Percentiles rank a stretch among this genome's conserved stretches.
Conservation (phyloP, 2,113 vertebrate species). For the Columba janthina region DNA sequence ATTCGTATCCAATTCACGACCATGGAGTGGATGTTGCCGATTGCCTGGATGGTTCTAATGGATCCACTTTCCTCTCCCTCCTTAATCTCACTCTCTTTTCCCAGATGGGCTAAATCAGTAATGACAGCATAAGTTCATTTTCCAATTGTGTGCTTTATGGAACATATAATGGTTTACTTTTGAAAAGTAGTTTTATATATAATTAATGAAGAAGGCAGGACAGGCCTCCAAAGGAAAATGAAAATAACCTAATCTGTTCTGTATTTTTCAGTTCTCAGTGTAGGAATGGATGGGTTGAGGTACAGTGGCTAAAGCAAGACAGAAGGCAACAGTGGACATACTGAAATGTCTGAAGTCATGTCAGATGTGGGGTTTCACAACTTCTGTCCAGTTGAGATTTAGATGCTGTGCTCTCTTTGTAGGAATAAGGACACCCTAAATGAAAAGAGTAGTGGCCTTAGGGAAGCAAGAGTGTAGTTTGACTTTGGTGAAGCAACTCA, state of each 20-base stretch:
- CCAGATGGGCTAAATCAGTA: not conserved
- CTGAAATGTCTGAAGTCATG: not conserved
- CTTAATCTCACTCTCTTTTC: not conserved
- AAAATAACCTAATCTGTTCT: not conserved
- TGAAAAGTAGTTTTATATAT: not conserved
- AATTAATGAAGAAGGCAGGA: not conserved
- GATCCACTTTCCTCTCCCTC: not conserved
- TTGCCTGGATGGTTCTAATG: not conserved
- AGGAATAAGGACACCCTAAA: not conserved
- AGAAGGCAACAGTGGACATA: not conserved
- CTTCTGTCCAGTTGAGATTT: not conserved
- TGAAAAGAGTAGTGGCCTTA: not conserved
- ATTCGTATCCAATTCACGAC: not conserved
- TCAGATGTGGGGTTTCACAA: not conserved
- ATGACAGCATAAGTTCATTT: not conserved
- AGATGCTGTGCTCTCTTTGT: not conserved
- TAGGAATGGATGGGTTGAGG: not conserved
- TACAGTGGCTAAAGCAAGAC: not conserved
- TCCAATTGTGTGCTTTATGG: not conserved
- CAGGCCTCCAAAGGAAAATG: not conserved
- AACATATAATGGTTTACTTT: not conserved
- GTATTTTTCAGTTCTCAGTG: not conserved
- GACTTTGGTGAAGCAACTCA: not conserved
- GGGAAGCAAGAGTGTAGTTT: not conserved
- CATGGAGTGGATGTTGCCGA: not conserved